These are phyloP conservation scores for Biston betularia DNA, from an alignment of 2,888 invertebrate species.

Conservation along the genomic window DNA sequence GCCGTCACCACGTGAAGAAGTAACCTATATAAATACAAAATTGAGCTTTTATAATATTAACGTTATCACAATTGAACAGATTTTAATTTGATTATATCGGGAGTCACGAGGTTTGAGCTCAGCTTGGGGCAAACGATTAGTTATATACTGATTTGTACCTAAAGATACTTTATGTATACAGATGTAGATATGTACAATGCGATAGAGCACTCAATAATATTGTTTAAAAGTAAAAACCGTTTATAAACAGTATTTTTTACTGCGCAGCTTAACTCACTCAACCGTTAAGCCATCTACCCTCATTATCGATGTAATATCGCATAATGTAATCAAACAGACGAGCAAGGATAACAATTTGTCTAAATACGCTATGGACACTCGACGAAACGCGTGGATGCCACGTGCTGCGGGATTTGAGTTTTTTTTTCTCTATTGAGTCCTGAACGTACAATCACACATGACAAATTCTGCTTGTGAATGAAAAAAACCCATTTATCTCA, in stretches of 20 bases:
- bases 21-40: no score
- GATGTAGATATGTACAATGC: not conserved
- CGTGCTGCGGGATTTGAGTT: slow-evolving; percentile 29
- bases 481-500: not conserved
- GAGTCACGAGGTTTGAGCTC: no score
- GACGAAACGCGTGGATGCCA: slow-evolving; percentile 40
- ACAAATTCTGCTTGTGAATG: slow-evolving; percentile 6
- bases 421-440: slow-evolving; percentile 3
- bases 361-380: slow-evolving; percentile 35
- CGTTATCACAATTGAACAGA: no score
- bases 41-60: no score
- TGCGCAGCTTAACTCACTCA: not conserved
- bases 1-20: no score
- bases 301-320: slow-evolving; percentile 22
- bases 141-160: not conserved
- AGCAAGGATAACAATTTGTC: slow-evolving; percentile 32
- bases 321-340: slow-evolving; percentile 37
- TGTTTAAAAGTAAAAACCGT: not conserved
- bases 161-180: no score
- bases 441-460: not conserved
- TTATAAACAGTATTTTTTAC: slow-evolving; percentile 3
- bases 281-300: slow-evolving; percentile 23
- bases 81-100: no score
- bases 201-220: slow-evolving; percentile 16
- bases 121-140: no score